phyloP scores from a whole-genome alignment of 2,888 invertebrate species.

The Stenotaenia linearis region DNA sequence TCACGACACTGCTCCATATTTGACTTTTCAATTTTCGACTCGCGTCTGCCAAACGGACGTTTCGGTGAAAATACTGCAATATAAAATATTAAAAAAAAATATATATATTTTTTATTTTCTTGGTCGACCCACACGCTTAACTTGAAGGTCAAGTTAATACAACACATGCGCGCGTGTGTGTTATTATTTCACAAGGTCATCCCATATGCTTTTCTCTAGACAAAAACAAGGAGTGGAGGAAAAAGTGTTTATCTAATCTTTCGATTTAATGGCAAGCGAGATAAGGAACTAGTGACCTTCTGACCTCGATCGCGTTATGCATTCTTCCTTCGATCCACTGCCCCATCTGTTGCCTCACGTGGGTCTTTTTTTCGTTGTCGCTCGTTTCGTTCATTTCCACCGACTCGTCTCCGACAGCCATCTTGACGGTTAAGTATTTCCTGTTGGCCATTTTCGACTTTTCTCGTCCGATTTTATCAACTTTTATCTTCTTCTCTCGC shows the following conservation, averaged over 20 bases:
- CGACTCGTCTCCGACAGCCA: not conserved
- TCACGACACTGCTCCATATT: slow-evolving; percentile 96
- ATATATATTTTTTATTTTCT: not conserved
- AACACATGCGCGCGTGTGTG: too few species aligned
- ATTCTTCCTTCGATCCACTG: slow-evolving; percentile 28
- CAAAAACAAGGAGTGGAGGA: not conserved
- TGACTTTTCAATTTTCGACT: slow-evolving; percentile 69
- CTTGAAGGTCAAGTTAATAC: too few species aligned
- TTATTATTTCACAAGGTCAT: too few species aligned
- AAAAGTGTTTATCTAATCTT: not conserved
- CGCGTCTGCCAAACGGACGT: slow-evolving; percentile 34
- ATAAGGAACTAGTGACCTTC: not conserved
- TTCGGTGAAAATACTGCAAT: slow-evolving; percentile 35
- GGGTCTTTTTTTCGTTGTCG: not conserved
- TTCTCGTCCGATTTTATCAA: too few species aligned
- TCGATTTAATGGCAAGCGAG: too few species aligned
- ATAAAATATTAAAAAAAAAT: not conserved
- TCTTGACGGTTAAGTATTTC: not conserved
- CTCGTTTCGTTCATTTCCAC: not conserved
- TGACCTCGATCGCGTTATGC: slow-evolving; percentile 17
- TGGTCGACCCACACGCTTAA: too few species aligned
- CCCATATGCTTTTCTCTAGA: too few species aligned
- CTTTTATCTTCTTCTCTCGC: not conserved
- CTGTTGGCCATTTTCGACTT: not conserved
- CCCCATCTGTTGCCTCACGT: slow-evolving; percentile 29